phyloP scores from a whole-genome alignment of 2,113 vertebrate genomes.

The Podarcis raffonei region DNA sequence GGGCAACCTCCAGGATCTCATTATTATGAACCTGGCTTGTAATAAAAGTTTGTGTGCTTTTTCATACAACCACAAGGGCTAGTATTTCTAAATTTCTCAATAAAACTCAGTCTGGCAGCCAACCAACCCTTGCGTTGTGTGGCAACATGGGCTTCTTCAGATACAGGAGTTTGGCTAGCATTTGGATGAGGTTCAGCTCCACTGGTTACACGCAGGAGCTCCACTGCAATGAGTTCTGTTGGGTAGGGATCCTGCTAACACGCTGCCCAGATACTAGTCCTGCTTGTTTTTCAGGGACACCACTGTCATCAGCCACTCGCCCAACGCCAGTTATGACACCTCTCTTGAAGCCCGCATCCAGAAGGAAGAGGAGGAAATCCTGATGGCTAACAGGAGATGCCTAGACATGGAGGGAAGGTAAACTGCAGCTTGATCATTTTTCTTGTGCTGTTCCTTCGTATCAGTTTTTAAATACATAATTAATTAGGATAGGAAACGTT shows the following conservation, averaged over 20 bases:
- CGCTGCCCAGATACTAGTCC: slow-evolving; percentile 20
- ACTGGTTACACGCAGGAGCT: not conserved
- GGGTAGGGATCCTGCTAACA: not conserved
- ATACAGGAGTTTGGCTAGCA: not conserved
- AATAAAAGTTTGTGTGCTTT: too few relatives aligned
- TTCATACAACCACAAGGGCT: too few relatives aligned
- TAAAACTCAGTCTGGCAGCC: too few relatives aligned
- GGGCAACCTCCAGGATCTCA: too few relatives aligned
- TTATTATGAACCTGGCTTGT: too few relatives aligned
- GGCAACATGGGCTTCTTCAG: too few relatives aligned
- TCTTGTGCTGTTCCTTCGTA: slow-evolving; percentile 7
- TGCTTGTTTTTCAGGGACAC: slow-evolving; percentile 84
- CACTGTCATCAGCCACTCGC: slow-evolving; percentile 86
- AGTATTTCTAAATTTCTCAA: too few relatives aligned
- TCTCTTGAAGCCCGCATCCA: slow-evolving; percentile 95
- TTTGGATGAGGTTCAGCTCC: not conserved
- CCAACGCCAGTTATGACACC: slow-evolving; percentile 93
- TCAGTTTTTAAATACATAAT: slow-evolving; percentile 3
- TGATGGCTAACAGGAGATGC: slow-evolving; percentile 96
- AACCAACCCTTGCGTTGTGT: too few relatives aligned
- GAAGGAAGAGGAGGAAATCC: slow-evolving; percentile 97
- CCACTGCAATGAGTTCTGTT: not conserved
- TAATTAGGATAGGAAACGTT: not conserved
- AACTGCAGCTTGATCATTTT: not conserved
- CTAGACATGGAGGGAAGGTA: slow-evolving; percentile 99